Base-by-base conservation (phyloP, 2,113 vertebrate species). In the Rallus limicola region DNA sequence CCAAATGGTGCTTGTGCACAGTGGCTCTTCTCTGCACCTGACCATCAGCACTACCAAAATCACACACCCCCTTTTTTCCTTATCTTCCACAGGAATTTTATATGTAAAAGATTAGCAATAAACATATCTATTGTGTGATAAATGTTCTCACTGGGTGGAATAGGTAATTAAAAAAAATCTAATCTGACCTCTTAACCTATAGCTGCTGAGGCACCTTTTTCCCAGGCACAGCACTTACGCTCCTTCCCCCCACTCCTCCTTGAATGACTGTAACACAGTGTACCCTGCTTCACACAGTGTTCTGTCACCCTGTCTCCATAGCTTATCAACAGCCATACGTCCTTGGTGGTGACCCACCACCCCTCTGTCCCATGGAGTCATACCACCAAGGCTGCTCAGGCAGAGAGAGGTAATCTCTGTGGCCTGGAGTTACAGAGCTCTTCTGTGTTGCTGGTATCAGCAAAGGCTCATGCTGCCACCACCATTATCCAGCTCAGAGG, bases 1-100 rank as follows among this genome's bases (percentile, higher is more conserved):
- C 42, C 52, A 6, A 0, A 14, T 3, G 52, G n/a, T 4, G 3
- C 40, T 82, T 31, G 40, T 55, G 56, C 16, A 16, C 0, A 2
- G 62, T 60, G 24, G 26, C 68, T 87, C 34, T 84, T 50, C 52
- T 78, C 59, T 44, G 16, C 60, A 58, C 21, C 62, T 34, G 52
- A n/a, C 56, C 28, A 31, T 82, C 40, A 6, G 5, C 10, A 9
- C 9, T 63, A n/a, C 36, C 46, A 42, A 46, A 87, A 20, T 31
- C 31, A 11, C 11, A 19, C 9, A 7, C 23, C 11, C 16, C 8
- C 26, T 20, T 69, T 69, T 28, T 38, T 44, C 59, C 33, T 56
- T 18, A 26, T 46, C 40, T 62, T 71, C 68, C 52, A 21, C 48
- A 71, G 29, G 56, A 83, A 50, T 50, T 52, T 92, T 79, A 78